phyloP scores from a whole-genome alignment of 2,888 invertebrate species.

The Pseudococcus longispinus region DNA sequence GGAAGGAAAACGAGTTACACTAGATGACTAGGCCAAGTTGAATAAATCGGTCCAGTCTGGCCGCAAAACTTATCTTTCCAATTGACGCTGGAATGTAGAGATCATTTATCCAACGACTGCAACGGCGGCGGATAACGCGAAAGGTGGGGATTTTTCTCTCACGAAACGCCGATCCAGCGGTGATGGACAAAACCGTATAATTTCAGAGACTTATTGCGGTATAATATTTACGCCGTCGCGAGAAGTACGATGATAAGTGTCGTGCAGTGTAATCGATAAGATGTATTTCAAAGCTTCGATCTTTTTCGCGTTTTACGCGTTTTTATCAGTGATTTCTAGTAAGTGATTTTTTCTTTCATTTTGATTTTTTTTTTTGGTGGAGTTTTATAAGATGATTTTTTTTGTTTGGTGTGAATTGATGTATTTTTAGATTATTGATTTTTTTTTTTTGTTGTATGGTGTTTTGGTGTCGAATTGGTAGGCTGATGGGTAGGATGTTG shows the following conservation, averaged over 20 bases:
- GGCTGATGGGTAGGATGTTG: not conserved
- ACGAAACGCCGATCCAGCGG: conserved; percentile 30
- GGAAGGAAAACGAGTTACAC: conserved; percentile 56
- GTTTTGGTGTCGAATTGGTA: not conserved
- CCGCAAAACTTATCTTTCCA: conserved; percentile 55
- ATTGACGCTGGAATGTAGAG: conserved; percentile 54
- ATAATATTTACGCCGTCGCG: conserved; percentile 48
- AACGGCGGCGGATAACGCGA: conserved; percentile 40
- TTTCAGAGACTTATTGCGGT: conserved; percentile 52
- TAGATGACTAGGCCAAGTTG: conserved; percentile 55
- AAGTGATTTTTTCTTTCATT: conserved; percentile 3
- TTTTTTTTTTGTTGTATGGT: not conserved
- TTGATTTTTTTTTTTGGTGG: not conserved
- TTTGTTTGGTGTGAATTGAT: not conserved
- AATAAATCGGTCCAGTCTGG: conserved; percentile 54
- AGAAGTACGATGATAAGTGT: conserved; percentile 48
- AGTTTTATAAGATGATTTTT: not conserved
- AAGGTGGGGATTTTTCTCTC: conserved; percentile 43
- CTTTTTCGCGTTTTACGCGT: conserved; percentile 15
- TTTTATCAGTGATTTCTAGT: conserved; percentile 19
- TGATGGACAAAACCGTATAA: conserved; percentile 36
- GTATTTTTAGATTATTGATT: not conserved
- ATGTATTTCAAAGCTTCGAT: conserved; percentile 43
- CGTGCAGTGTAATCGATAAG: conserved; percentile 44
- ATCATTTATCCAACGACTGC: conserved; percentile 51